Percentiles rank a stretch among this genome's conserved stretches.
These are phyloP conservation scores for Arbacia lixula DNA, from an alignment of 53 echinoderm and acorn worm genomes.

Conservation along the genomic window DNA sequence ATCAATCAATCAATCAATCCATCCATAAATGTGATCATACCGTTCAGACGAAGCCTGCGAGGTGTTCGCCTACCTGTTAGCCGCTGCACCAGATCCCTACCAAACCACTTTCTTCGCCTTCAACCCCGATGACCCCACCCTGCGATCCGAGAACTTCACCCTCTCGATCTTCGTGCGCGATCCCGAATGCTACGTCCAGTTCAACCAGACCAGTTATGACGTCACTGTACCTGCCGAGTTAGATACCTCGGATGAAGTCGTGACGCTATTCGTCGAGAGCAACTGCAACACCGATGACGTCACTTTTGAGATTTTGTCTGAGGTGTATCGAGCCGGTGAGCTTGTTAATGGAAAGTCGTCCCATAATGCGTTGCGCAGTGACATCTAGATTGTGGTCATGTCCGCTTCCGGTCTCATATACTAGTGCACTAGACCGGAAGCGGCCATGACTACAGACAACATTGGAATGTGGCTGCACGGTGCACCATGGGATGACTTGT, in stretches of 20 bases:
- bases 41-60: constrained; percentile 27
- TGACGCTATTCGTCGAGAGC: neutral
- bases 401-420: no score
- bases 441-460: no score
- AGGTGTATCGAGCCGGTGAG: constrained; percentile 4
- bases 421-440: no score
- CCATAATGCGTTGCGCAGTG: no score
- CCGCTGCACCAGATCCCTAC: neutral
- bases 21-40: neutral
- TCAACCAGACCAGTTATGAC: neutral
- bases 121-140: constrained; percentile 24
- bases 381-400: no score
- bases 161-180: constrained; percentile 18
- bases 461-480: no score
- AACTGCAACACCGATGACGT: constrained; percentile 27
- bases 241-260: neutral
- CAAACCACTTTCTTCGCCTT: constrained; percentile 8
- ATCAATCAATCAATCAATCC: no score
- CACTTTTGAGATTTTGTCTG: neutral
- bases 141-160: neutral
- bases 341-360: no score
- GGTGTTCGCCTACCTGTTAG: neutral
- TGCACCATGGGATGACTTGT: no score
- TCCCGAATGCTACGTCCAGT: constrained; percentile 11
- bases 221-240: constrained; percentile 12